These are phyloP conservation scores for Rhinoptilus africanus DNA, from an alignment of 2,113 vertebrate genomes.

Conservation along the genomic window DNA sequence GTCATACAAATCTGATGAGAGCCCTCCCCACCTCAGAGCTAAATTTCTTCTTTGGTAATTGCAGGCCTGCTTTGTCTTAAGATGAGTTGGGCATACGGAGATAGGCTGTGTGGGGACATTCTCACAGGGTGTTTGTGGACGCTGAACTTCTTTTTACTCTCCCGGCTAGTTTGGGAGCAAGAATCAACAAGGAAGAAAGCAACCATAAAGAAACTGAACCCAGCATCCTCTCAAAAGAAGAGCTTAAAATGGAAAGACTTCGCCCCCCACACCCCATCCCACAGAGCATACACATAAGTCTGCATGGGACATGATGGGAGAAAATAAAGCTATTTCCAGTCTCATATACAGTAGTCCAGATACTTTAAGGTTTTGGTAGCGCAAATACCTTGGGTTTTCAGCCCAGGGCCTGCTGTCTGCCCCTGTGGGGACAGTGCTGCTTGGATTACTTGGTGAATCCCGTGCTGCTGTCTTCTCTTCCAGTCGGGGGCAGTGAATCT, in stretches of 20 bases:
- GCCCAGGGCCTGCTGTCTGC: neutral
- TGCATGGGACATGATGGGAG: neutral
- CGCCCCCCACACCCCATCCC: too few species aligned
- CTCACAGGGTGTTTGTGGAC: neutral
- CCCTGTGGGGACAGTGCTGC: neutral
- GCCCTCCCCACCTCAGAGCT: neutral
- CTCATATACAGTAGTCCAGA: neutral
- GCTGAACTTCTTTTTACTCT: neutral
- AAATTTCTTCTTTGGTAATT: neutral
- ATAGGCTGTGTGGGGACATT: neutral
- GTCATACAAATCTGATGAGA: neutral
- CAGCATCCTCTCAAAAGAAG: neutral
- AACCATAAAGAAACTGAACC: neutral
- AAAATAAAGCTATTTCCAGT: neutral
- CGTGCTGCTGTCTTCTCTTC: slow-evolving; percentile 23
- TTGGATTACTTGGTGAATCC: neutral
- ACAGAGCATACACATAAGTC: neutral
- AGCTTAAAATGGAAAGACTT: neutral
- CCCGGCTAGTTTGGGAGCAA: neutral
- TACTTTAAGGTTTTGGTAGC: neutral
- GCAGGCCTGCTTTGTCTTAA: neutral
- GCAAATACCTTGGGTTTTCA: neutral
- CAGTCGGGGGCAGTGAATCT: slow-evolving; percentile 88
- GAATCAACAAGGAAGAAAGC: neutral
- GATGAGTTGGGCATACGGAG: neutral